A percentile compares a stretch with the other conserved stretches of the same genome.
phyloP scores from a whole-genome alignment of 2,113 vertebrate species.

The Helogale parvula region DNA sequence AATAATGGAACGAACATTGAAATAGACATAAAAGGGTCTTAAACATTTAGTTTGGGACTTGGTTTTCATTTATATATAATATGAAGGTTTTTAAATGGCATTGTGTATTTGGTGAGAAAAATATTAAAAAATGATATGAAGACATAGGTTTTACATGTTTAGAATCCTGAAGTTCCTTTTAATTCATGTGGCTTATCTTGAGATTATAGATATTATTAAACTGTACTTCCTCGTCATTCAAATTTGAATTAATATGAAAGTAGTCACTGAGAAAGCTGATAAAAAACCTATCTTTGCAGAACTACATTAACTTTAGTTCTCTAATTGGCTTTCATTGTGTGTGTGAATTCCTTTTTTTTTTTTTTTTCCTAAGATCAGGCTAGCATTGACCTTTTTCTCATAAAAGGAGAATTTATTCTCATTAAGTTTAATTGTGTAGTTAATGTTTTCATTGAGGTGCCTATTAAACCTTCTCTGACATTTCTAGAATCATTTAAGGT shows the following conservation, averaged over 20 bases:
- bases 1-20: neutral
- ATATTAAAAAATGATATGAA: neutral
- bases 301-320: neutral
- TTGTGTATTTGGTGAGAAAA: neutral
- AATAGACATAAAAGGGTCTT: neutral
- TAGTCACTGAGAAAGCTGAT: neutral
- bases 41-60: neutral
- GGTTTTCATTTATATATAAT: neutral
- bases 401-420: conserved; percentile 73
- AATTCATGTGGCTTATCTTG: neutral
- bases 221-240: neutral
- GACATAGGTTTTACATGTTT: neutral
- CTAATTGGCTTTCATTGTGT: conserved; percentile 57
- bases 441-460: conserved; percentile 75
- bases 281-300: neutral
- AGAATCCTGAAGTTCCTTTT: neutral
- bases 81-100: neutral
- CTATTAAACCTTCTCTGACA: conserved; percentile 73
- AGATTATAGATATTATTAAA: neutral
- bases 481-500: conserved; percentile 71
- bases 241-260: conserved; percentile 16
- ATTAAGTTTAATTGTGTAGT: conserved; percentile 79
- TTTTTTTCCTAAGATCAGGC: conserved; percentile 9
- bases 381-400: conserved; percentile 71
- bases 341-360: neutral